Percentiles rank a stretch among this genome's conserved stretches.
Evolutionary conservation across 2,888 invertebrate species (phyloP).

Genomic region (Aphodius granarius): DNA sequence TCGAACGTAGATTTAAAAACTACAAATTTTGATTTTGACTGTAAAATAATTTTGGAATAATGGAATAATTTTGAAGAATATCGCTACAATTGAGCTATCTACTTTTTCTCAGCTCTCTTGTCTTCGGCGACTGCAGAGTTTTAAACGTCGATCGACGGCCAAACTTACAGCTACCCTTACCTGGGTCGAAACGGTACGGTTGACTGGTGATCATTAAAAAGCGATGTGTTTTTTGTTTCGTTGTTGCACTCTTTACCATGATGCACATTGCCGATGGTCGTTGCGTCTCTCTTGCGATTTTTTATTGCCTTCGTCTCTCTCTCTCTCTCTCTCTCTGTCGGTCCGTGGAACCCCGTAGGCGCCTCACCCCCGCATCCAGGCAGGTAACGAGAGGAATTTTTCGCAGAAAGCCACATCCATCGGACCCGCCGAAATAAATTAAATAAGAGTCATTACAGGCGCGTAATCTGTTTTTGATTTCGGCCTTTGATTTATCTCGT

Average conservation of each 20-base stretch:
- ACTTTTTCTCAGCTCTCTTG: not conserved
- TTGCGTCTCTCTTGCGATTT: conserved; percentile 21
- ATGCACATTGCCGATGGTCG: conserved; percentile 26
- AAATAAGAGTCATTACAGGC: conserved; percentile 11
- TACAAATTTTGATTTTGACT: no score
- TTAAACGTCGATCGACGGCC: not conserved
- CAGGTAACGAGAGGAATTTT: conserved; percentile 18
- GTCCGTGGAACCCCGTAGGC: conserved; percentile 17
- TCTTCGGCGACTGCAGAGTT: not conserved
- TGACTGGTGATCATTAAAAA: conserved; percentile 42
- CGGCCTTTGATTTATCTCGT: conserved; percentile 9
- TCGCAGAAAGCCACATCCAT: conserved; percentile 20
- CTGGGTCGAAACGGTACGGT: conserved; percentile 23
- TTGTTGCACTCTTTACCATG: conserved; percentile 34
- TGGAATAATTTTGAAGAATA: no score
- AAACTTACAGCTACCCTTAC: conserved; percentile 18
- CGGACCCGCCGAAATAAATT: conserved; percentile 5
- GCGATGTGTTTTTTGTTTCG: conserved; percentile 42
- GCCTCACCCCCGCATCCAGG: conserved; percentile 13
- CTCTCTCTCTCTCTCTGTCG: conserved; percentile 17
- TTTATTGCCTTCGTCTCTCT: conserved; percentile 21
- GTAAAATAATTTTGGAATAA: no score
- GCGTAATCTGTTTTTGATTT: conserved; percentile 14
- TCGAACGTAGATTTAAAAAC: no score
- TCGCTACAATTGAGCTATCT: no score